These are phyloP conservation scores for Neosalanx taihuensis DNA, from an alignment of 2,797 vertebrate species.

Conservation along the genomic window DNA sequence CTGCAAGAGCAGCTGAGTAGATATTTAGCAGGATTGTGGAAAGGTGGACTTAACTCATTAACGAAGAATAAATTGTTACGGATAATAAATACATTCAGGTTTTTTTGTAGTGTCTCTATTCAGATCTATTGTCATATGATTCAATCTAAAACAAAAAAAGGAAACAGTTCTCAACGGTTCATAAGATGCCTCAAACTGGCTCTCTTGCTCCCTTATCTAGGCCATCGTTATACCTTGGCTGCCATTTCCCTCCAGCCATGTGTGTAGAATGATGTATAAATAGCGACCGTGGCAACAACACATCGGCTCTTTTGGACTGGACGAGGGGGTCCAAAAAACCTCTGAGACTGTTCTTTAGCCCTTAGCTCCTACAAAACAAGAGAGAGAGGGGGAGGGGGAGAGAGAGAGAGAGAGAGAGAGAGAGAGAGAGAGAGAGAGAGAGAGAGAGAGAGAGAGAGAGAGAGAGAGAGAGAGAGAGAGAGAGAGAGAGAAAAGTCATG, in stretches of 20 bases:
- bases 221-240: slow-evolving; percentile 50
- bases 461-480: slow-evolving; percentile 13
- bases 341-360: slow-evolving; percentile 70
- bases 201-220: slow-evolving; percentile 64
- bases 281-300: slow-evolving; percentile 69
- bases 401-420: slow-evolving; percentile 14
- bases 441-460: slow-evolving; percentile 10
- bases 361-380: slow-evolving; percentile 70
- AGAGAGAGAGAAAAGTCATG: slow-evolving; percentile 27
- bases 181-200: slow-evolving; percentile 56
- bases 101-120: slow-evolving; percentile 75
- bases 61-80: slow-evolving; percentile 52
- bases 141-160: slow-evolving; percentile 52
- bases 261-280: slow-evolving; percentile 59
- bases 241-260: slow-evolving; percentile 66
- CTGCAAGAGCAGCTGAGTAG: slow-evolving; percentile 82
- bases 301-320: slow-evolving; percentile 67
- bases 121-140: slow-evolving; percentile 69
- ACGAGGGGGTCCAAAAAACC: slow-evolving; percentile 68
- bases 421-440: background rate
- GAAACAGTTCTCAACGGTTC: slow-evolving; percentile 60
- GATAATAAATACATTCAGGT: slow-evolving; percentile 93
- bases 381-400: slow-evolving; percentile 12
- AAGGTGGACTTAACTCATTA: slow-evolving; percentile 61
- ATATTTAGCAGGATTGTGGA: slow-evolving; percentile 65